Percentiles rank a stretch among this genome's conserved stretches.
Evolutionary conservation across 2,113 vertebrate genomes (phyloP).

Genomic region (Cercopithecus mona): DNA sequence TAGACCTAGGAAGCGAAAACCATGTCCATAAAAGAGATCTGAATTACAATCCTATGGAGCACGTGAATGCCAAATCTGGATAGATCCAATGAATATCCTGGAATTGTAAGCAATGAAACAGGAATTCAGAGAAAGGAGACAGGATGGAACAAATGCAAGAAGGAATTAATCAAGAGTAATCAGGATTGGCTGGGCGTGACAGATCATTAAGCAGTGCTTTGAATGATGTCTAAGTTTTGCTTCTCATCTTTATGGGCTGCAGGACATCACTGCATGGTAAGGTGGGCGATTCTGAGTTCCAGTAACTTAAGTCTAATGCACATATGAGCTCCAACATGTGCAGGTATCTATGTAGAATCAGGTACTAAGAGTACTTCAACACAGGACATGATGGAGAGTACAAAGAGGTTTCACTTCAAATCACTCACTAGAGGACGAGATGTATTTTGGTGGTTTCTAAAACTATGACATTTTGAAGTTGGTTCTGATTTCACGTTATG

Average conservation of each 20-base stretch:
- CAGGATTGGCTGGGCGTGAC: fast-evolving
- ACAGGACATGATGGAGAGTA: background rate
- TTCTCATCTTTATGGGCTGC: background rate
- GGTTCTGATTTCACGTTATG: background rate
- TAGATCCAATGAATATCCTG: background rate
- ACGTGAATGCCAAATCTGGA: background rate
- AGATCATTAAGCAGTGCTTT: background rate
- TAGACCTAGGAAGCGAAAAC: background rate
- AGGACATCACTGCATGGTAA: background rate
- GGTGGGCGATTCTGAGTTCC: background rate
- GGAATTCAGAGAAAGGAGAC: background rate
- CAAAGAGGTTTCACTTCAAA: background rate
- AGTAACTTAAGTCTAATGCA: too few relatives aligned
- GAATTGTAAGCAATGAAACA: background rate
- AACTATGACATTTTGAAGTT: background rate
- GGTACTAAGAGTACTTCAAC: background rate
- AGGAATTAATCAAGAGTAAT: background rate
- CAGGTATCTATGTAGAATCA: too few relatives aligned
- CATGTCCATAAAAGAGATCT: background rate
- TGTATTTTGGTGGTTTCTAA: background rate
- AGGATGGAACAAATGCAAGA: background rate
- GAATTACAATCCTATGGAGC: background rate
- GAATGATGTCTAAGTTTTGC: too few relatives aligned
- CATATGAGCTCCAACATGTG: background rate
- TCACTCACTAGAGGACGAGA: background rate